Conservation (phyloP, 92 coral and sea anemone genomes). For the Ricordea florida region DNA sequence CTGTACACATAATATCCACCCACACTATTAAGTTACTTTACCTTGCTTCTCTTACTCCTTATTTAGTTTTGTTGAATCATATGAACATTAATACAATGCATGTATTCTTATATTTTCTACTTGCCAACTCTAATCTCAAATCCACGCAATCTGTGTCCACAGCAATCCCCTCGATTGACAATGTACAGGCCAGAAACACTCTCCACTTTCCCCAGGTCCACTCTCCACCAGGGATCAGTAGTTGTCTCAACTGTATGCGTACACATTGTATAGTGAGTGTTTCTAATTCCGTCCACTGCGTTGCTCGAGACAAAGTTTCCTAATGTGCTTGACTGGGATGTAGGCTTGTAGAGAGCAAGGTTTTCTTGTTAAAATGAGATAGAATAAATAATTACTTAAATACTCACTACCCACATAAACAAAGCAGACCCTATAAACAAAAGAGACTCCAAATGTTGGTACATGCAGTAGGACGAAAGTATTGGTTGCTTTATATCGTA, state of each 20-base stretch:
- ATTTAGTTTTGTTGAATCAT: no score
- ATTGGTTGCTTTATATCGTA: no score
- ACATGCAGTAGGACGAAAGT: no score
- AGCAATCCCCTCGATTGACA: not conserved
- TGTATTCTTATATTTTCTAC: no score
- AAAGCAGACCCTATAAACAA: no score
- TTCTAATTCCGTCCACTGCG: not conserved
- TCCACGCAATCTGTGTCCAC: not conserved
- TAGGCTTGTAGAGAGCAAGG: not conserved
- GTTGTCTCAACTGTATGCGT: not conserved
- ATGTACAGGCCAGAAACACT: not conserved
- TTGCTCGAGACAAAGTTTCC: not conserved
- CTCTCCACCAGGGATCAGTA: not conserved
- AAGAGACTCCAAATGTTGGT: no score
- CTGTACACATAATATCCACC: no score
- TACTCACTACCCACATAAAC: no score
- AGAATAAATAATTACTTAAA: no score
- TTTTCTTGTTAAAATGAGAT: not conserved
- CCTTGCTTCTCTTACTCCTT: no score
- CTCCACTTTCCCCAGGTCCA: constrained; percentile 4
- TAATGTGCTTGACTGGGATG: not conserved
- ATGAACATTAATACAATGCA: no score
- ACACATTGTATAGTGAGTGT: not conserved
- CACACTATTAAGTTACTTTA: no score
- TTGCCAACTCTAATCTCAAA: constrained; percentile 17